phyloP scores from a whole-genome alignment of 2,113 vertebrate genomes.

The Myotis brandtii region DNA sequence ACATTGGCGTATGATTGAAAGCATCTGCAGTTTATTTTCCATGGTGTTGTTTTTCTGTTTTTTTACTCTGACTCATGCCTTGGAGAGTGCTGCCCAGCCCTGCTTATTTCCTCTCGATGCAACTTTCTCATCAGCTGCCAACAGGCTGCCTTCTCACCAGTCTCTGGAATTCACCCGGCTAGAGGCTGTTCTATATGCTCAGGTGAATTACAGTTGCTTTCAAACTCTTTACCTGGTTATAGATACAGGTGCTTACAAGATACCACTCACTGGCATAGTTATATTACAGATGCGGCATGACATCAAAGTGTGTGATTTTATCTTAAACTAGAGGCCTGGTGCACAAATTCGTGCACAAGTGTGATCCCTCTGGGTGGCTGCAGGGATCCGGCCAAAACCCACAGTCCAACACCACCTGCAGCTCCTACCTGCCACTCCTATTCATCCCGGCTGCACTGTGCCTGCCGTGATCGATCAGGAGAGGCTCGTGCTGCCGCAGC shows the following conservation, averaged over 20 bases:
- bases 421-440: too few species aligned
- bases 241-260: background rate
- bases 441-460: too few species aligned
- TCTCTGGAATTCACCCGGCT: background rate
- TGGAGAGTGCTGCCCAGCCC: background rate
- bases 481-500: too few species aligned
- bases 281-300: background rate
- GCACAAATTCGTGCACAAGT: too few species aligned
- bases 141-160: slow-evolving; percentile 34
- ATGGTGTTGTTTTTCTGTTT: background rate
- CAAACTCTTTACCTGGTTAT: background rate
- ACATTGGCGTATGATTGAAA: background rate
- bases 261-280: background rate
- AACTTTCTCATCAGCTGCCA: background rate
- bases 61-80: slow-evolving; percentile 30
- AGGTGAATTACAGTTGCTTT: background rate
- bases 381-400: too few species aligned
- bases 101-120: background rate
- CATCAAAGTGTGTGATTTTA: background rate
- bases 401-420: too few species aligned
- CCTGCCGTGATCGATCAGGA: too few species aligned
- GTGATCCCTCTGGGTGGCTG: too few species aligned
- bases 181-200: background rate
- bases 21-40: slow-evolving; percentile 61
- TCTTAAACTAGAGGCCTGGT: background rate